Evolutionary conservation across 2,797 vertebrate genomes (phyloP), one percentile per base, ranked within the genome.

Genomic region (Gobionotothen gibberifrons): DNA sequence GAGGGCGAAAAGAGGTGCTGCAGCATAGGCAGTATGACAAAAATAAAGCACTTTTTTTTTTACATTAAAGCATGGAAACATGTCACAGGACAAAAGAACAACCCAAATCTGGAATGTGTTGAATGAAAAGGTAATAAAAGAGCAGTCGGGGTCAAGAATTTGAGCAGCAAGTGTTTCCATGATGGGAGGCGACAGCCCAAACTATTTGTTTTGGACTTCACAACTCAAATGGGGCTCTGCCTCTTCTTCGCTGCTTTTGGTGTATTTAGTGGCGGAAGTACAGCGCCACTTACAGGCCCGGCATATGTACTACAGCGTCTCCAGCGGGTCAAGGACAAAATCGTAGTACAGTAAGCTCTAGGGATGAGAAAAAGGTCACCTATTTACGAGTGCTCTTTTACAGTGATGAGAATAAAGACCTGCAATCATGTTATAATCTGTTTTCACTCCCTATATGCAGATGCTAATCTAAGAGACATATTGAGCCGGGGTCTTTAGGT

Each of bases 71-170:
- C 32, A 36, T 36, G 32, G 6, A 7, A 36, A 36, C 32, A 36
- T 36, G 32, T 32, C 29, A 32, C 29, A 32, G 70, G 69, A 88
- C 76, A 79, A 83, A 80, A 51, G 52, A 70, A 82, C 58, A 76
- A 69, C 77, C 77, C 72, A 67, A 60, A 83, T 82, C 61, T 82
- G 74, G 82, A 89, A 85, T 84, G 82, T 57, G 57, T 77, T 68
- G 43, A 71, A 82, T 74, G 77, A 56, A 68, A 84, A 81, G 56
- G 22, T 58, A 79, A 78, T 79, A 26, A 81, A 73, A 81, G 76
- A 88, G 61, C 63, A 73, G 77, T 59, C 19, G 7, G 74, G 88
- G 85, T 89, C 85, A 92, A 84, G 85, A 88, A 89, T 85, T 84
- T 52, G 57, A 82, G 78, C 61, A 58, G 74, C 57, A 59, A 85